Evolutionary conservation across 2,888 invertebrate species (phyloP).

Genomic region (Caprella mutica): DNA sequence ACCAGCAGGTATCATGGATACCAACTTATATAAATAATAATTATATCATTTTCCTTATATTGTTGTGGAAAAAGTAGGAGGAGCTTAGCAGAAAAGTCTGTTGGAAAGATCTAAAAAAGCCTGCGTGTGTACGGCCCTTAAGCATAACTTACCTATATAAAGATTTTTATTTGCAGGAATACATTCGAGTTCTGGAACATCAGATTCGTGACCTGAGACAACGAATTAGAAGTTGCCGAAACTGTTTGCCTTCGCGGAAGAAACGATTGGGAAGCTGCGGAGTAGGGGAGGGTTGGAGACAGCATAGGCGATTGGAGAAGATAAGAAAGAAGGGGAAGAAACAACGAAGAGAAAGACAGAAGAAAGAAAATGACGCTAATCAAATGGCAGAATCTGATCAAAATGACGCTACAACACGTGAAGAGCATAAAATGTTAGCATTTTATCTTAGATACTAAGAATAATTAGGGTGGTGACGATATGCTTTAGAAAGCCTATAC

Average conservation of each 20-base stretch:
- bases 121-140: no score
- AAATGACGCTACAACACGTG: neutral
- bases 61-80: no score
- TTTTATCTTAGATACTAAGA: no score
- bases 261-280: conserved; percentile 18
- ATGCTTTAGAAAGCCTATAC: no score
- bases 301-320: conserved; percentile 18
- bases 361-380: neutral
- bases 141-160: no score
- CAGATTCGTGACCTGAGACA: conserved; percentile 18
- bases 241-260: conserved; percentile 16
- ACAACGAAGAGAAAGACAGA: neutral
- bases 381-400: neutral
- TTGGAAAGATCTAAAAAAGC: no score
- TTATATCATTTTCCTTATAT: no score
- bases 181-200: conserved; percentile 22
- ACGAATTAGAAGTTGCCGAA: conserved; percentile 21
- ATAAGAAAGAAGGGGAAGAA: conserved; percentile 6
- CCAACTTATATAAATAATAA: no score
- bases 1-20: no score
- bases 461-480: no score
- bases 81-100: no score
- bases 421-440: neutral
- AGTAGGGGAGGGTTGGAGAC: conserved; percentile 27
- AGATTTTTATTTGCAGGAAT: conserved; percentile 9